Percentiles rank a stretch among this genome's conserved stretches.
These are phyloP conservation scores for Hypocryptadius cinnamomeus DNA, from an alignment of 2,113 vertebrate species.

Conservation along the genomic window DNA sequence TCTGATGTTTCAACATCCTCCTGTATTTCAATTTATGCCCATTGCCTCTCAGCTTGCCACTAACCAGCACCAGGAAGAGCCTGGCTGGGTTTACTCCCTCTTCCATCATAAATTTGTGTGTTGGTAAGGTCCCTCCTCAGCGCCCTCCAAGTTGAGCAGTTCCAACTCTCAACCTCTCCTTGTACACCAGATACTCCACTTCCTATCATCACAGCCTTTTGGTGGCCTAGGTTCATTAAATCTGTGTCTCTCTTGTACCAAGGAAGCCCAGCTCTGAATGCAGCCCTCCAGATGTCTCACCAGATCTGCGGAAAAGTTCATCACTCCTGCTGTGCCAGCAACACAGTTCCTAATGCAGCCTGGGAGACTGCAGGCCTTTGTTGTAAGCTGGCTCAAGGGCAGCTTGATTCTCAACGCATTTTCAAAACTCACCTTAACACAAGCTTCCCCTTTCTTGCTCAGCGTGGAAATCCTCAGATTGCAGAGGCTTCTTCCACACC, in stretches of 20 bases:
- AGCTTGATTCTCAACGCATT: background rate
- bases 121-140: background rate
- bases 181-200: background rate
- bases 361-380: accelerated
- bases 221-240: background rate
- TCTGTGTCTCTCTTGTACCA: accelerated
- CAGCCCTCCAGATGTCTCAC: background rate
- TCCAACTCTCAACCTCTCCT: background rate
- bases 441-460: background rate
- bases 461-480: no score
- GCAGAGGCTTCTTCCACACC: background rate
- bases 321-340: no score
- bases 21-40: background rate
- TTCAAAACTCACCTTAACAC: background rate
- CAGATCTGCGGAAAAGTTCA: background rate
- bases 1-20: background rate
- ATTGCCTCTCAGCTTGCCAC: background rate
- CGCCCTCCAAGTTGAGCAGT: background rate
- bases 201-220: background rate
- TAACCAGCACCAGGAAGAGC: background rate
- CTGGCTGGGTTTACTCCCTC: background rate
- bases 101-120: accelerated
- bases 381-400: accelerated
- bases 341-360: background rate
- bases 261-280: background rate